Conservation (phyloP, 2,797 vertebrate species). For the Dallia pectoralis region DNA sequence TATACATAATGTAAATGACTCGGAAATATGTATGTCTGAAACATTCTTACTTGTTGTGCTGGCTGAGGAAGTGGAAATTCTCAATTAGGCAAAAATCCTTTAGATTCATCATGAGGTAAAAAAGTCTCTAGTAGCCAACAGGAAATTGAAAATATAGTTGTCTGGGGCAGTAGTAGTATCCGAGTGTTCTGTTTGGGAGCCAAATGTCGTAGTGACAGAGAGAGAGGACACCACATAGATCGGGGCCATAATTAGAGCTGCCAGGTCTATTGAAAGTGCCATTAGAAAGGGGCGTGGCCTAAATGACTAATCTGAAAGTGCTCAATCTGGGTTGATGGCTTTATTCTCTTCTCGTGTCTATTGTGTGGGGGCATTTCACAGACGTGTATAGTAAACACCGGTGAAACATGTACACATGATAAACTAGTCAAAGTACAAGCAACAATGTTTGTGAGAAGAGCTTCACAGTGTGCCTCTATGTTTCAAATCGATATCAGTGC, state of each 20-base stretch:
- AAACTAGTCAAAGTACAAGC: not conserved
- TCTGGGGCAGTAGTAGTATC: not conserved
- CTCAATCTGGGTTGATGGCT: constrained; percentile 5
- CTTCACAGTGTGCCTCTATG: not conserved
- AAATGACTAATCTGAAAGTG: constrained; percentile 38
- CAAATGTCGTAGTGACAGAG: not conserved
- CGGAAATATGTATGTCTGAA: not conserved
- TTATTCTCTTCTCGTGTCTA: constrained; percentile 43
- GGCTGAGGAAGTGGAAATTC: constrained; percentile 47
- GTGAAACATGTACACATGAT: not conserved
- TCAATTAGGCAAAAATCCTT: constrained; percentile 48
- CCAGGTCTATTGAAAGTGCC: constrained; percentile 54
- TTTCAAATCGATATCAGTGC: not conserved
- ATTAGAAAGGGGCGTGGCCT: constrained; percentile 42
- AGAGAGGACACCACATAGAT: constrained; percentile 13
- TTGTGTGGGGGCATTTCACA: constrained; percentile 36
- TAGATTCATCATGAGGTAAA: constrained; percentile 39
- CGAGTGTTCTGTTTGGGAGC: not conserved
- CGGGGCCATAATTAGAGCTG: constrained; percentile 10
- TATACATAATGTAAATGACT: not conserved
- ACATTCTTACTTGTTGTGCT: constrained; percentile 38
- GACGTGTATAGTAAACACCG: not conserved
- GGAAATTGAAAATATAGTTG: not conserved
- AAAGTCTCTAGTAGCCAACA: not conserved
- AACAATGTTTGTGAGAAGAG: not conserved